Evolutionary conservation across 2,113 vertebrate species (phyloP), one percentile per base, ranked within the genome.

Genomic region (Meleagris gallopavo): DNA sequence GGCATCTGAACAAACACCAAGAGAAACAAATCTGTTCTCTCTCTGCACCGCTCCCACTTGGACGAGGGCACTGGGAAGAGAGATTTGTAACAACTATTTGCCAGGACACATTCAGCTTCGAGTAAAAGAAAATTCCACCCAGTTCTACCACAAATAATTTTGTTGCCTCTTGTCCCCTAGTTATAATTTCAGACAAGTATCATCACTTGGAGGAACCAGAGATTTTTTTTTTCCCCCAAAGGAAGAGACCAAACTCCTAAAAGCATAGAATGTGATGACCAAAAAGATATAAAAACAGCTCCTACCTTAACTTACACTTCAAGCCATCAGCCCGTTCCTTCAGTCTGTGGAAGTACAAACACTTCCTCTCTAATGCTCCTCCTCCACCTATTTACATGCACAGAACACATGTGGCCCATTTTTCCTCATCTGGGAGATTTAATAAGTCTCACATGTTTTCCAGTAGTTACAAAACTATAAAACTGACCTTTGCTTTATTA

Each of bases 141-240:
- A 73, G 57, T 88, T 94, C 90, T 77, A 93, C 83, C 1, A 0
- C 85, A 78, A 97, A 79, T 88, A 94, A 91, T 94, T 95, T 83
- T 91, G 85, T 89, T 64, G 82, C 38, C 75, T 81, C 64, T 83
- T 91, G 88, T 55, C 66, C 79, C 32, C 62, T 24, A 81, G 65
- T 61, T 83, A 72, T 32, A 58, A 6, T 61, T 83, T 85, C 69
- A 94, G 88, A 88, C 93, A 88, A n/a, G 45, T 83, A 93, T 73
- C 79, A 67, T 34, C 64, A 34, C 76, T 80, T 40, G 38, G 38
- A 92, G 89, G 84, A 95, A 80, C 72, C 93, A 79, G 17, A 86
- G 55, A 69, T 80, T 85, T 89, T 72, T 55, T 19, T 93, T 91
- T 70, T 55, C 92, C 88, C 58, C 46, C 13, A 76, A 89, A 76